Base-by-base conservation (phyloP, 2,888 invertebrate species). In the Netelia virgata region DNA sequence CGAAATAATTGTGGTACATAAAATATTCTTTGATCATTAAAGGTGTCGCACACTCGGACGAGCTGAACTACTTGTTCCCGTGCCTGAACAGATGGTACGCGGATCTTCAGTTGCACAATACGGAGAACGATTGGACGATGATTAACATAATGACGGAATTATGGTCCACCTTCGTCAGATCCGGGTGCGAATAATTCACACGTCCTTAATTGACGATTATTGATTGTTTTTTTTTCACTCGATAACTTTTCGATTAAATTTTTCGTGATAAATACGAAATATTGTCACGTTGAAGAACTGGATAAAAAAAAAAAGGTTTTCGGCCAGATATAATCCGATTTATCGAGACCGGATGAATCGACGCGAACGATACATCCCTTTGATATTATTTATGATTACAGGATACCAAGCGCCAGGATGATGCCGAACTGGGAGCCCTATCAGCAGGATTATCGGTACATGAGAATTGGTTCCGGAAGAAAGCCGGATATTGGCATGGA, bases 11-110 rank as follows among this genome's bases (percentile, higher is more conserved):
- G 9, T 55, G 2, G n/a, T 9, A 14, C 47, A 47, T 41, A 41
- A 55, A 70, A 16, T 41, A 69, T 61, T 36, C n/a, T 66, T 76
- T 23, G 9, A 18, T 50, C 47, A 28, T 87, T 72, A 6, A 63
- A 92, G 92, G 90, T 1, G 81, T 90, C 9, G 1, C 83, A 3
- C 93, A 93, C 55, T 78, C 74, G 2, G 92, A 93, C 53, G 92
- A 92, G 1, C 1, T 92, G 23, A 90, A 91, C 74, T 93, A 93
- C 70, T 57, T 91, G 36, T 90, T 92, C 41, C 92, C 92, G 0
- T 77, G 82, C 59, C 75, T 88, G 11, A 90, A 90, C 74, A 79
- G 57, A 5, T 3, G 28, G 36, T 87, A 68, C 28, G 70, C 73
- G 0, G 88, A 87, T 47, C 43, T 87, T 9, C 77, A 85, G 23